Conservation (phyloP, 2,797 vertebrate genomes). For the Pelobates cultripes region DNA sequence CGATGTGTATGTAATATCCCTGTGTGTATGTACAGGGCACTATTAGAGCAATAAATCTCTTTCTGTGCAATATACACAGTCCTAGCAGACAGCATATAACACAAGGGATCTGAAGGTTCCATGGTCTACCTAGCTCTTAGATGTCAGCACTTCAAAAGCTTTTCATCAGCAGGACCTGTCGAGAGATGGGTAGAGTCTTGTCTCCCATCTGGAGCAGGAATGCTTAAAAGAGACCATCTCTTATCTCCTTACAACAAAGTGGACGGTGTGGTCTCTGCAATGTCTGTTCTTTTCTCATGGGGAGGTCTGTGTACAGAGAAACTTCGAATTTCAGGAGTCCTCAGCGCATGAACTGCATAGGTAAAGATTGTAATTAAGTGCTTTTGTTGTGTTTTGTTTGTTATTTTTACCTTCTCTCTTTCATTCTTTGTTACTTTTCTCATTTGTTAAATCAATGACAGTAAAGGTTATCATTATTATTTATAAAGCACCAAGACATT, state of each 20-base stretch:
- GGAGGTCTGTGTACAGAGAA: neutral
- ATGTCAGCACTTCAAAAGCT: constrained; percentile 49
- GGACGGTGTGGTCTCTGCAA: constrained; percentile 27
- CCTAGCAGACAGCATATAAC: constrained; percentile 8
- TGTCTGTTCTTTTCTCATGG: constrained; percentile 20
- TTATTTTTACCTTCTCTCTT: neutral
- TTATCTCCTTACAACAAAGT: constrained; percentile 22
- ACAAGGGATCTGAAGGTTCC: constrained; percentile 26
- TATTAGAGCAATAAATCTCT: neutral
- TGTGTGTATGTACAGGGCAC: no score
- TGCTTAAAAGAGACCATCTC: constrained; percentile 14
- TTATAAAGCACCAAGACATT: no score
- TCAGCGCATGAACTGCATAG: no score
- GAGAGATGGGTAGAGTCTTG: constrained; percentile 44
- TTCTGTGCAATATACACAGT: constrained; percentile 6
- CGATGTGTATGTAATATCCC: no score
- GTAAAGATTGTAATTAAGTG: neutral
- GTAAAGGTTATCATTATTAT: no score
- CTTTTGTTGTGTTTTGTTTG: neutral
- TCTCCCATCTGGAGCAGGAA: constrained; percentile 47
- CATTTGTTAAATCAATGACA: neutral
- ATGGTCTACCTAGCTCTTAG: constrained; percentile 18
- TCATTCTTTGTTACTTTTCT: neutral
- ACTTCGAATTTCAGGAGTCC: no score
- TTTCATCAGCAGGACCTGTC: constrained; percentile 28